These are phyloP conservation scores for Sarcophaga caerulescens DNA, from an alignment of 2,888 invertebrate species.

Conservation along the genomic window DNA sequence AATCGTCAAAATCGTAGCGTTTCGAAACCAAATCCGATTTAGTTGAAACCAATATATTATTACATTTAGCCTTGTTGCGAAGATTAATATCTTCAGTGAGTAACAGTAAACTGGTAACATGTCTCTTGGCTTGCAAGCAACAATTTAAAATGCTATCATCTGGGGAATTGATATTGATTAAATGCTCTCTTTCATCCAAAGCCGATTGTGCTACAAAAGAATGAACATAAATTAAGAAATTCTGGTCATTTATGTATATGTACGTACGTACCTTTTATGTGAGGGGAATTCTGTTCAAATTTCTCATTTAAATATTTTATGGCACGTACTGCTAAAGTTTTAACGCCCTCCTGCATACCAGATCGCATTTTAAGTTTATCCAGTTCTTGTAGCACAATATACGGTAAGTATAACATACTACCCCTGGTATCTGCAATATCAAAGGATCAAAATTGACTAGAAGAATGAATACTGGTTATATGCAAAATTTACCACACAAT, in stretches of 20 bases:
- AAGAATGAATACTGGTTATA: too few relatives aligned
- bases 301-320: constrained; percentile 76
- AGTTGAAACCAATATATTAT: constrained; percentile 77
- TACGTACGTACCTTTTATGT: constrained; percentile 73
- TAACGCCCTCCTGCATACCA: constrained; percentile 68
- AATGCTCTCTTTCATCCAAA: constrained; percentile 79
- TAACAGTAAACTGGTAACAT: constrained; percentile 80
- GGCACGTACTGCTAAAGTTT: constrained; percentile 72
- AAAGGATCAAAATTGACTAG: not conserved
- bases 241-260: not conserved
- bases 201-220: constrained; percentile 81
- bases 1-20: constrained; percentile 28
- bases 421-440: constrained; percentile 71
- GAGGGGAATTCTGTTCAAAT: constrained; percentile 70
- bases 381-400: constrained; percentile 82
- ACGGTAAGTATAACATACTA: constrained; percentile 81
- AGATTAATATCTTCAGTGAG: constrained; percentile 82
- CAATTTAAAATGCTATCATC: constrained; percentile 83
- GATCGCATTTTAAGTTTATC: constrained; percentile 81
- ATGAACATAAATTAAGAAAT: not conserved
- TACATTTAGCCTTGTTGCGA: constrained; percentile 82
- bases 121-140: constrained; percentile 81
- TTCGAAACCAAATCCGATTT: constrained; percentile 74
- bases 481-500: constrained; percentile 71
- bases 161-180: constrained; percentile 79